Base-by-base conservation (phyloP, 2,797 vertebrate genomes). In the Tauraco hartlaubi region DNA sequence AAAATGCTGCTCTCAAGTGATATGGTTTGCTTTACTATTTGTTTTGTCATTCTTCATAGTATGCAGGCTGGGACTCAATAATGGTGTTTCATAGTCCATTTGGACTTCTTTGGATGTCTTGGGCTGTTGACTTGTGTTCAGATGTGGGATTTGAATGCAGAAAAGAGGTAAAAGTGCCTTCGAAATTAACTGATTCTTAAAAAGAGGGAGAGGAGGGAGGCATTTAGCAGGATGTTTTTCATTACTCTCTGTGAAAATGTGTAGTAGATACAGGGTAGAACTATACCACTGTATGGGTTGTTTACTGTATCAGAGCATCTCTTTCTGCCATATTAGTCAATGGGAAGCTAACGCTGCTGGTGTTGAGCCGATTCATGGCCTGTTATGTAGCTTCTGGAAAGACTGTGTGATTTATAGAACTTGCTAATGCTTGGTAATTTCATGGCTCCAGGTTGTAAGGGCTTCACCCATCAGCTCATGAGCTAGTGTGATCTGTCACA, bases 41-140 rank as follows among this genome's bases (percentile, higher is more conserved):
- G 9, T 51, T 81, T 55, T 81, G 15, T 22, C 20, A 1, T 67
- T 61, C 33, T 83, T 85, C 15, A 5, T 9, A 21, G 12, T 41
- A 8, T 4, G 6, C 74, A 61, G 31, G 4, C 17, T 64, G 20
- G 21, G n/a, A n/a, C 33, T 92, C 0, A 0, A 3, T 59, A 56
- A 23, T 9, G 18, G 5, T 75, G 15, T 72, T 63, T 18, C 31
- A 22, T 12, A 61, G 22, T 8, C 58, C 18, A 4, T 68, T 44
- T n/a, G n/a, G 15, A 67, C 15, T 35, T 82, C 35, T 73, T 75
- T 55, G 43, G 8, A 11, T 71, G 13, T 63, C 54, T 22, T 75
- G 43, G 5, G 16, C 41, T 89, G 33, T 44, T 89, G 52, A 18
- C 21, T 48, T 88, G 20, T 48, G 20, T 75, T 81, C 13, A 72